A percentile compares a stretch with the other conserved stretches of the same genome.
Conservation (phyloP, 2,113 vertebrate genomes). For the Megaleporinus macrocephalus region DNA sequence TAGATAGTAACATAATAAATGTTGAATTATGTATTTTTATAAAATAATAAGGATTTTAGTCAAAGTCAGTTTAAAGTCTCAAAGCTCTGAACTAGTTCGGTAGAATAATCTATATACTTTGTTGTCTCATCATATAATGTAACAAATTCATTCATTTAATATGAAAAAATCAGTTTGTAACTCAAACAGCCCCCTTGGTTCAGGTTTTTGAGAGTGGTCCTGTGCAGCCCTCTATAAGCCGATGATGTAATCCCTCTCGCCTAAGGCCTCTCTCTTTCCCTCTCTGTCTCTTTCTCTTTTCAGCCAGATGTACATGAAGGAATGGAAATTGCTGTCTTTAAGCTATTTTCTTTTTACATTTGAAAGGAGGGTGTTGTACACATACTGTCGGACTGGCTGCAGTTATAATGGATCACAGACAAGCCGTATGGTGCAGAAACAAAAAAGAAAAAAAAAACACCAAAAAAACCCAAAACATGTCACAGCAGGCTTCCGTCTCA, state of each 20-base stretch:
- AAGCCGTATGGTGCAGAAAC: not conserved
- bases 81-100: not conserved
- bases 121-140: not conserved
- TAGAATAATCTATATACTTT: not conserved
- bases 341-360: slow-evolving; percentile 9
- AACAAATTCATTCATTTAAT: not conserved
- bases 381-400: not conserved
- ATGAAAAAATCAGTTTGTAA: too few species aligned
- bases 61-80: too few species aligned
- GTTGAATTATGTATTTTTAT: too few species aligned
- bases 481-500: not conserved
- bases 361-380: slow-evolving; percentile 8
- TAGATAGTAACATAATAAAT: too few species aligned
- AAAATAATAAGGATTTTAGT: too few species aligned
- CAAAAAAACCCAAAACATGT: too few species aligned
- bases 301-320: not conserved
- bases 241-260: not conserved
- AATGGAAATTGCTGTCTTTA: slow-evolving; percentile 31
- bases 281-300: not conserved
- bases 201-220: too few species aligned
- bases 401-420: slow-evolving; percentile 23
- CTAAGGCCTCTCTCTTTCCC: too few species aligned
- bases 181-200: not conserved
- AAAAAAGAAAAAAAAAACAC: too few species aligned
- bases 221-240: not conserved